phyloP scores from a whole-genome alignment of 1,140 invertebrate species.

The Atta texana region DNA sequence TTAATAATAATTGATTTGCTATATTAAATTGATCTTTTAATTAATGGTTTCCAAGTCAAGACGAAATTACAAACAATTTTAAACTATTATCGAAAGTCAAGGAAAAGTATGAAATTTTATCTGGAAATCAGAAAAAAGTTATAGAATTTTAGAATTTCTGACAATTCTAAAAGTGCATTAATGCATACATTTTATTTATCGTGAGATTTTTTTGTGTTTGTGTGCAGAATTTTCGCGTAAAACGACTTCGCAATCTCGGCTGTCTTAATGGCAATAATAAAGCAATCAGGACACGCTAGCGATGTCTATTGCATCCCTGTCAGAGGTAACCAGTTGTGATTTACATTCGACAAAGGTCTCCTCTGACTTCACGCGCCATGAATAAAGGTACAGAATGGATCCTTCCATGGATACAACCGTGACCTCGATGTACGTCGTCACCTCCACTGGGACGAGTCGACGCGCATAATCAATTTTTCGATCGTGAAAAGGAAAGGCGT shows the following conservation, averaged over 20 bases:
- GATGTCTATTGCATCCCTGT: slow-evolving; percentile 11
- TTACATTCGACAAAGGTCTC: slow-evolving; percentile 52
- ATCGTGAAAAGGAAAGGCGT: slow-evolving; percentile 13
- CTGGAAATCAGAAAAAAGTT: no score
- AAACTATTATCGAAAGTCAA: no score
- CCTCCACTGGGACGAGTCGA: slow-evolving; percentile 14
- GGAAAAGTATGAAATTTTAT: no score
- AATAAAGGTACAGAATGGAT: slow-evolving; percentile 3
- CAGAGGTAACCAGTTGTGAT: slow-evolving; percentile 3
- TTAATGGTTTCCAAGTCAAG: no score
- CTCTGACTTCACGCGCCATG: slow-evolving; percentile 33
- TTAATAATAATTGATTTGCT: no score
- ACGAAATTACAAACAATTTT: no score
- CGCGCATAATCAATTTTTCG: slow-evolving; percentile 65
- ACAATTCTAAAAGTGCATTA: background rate
- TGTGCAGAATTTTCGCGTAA: background rate
- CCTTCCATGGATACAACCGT: slow-evolving; percentile 41
- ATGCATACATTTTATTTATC: background rate
- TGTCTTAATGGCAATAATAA: slow-evolving; percentile 28
- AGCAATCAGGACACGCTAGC: slow-evolving; percentile 28
- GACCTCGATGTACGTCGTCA: slow-evolving; percentile 52
- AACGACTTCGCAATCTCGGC: background rate
- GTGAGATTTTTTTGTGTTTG: background rate
- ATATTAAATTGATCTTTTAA: no score
- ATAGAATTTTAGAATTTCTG: no score